A percentile compares a stretch with the other conserved stretches of the same genome.
Conservation (phyloP, 2,113 vertebrate species). For the Cyprinodon brontotheroides region DNA sequence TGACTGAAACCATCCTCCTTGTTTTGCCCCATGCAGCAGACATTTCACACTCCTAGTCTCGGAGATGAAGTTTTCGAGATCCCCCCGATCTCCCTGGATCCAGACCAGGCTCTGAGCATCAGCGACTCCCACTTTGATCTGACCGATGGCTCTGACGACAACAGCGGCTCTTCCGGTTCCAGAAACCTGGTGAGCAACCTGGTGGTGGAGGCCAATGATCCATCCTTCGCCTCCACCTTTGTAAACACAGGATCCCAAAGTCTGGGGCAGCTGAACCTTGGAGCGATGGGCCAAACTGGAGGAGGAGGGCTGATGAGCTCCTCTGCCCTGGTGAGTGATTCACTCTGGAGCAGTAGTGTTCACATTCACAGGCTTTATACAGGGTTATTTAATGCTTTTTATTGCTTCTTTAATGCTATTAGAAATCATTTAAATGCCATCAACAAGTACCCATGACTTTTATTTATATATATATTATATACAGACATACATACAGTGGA, state of each 20-base stretch:
- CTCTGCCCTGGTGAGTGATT: slow-evolving; percentile 63
- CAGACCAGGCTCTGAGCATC: slow-evolving; percentile 85
- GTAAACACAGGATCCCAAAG: slow-evolving; percentile 77
- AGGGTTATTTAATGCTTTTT: no score
- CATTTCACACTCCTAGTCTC: slow-evolving; percentile 90
- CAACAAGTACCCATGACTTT: no score
- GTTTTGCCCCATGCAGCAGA: slow-evolving; percentile 71
- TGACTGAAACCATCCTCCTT: background rate
- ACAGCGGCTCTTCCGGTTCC: slow-evolving; percentile 70
- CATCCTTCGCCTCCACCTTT: slow-evolving; percentile 80
- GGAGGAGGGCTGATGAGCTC: slow-evolving; percentile 81
- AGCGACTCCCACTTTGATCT: slow-evolving; percentile 87
- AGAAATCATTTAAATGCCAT: no score
- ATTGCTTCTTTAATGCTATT: no score
- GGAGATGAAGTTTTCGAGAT: slow-evolving; percentile 95
- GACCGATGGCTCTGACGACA: slow-evolving; percentile 72
- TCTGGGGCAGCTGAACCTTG: slow-evolving; percentile 86
- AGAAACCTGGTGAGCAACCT: slow-evolving; percentile 81
- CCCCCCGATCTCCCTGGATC: slow-evolving; percentile 89
- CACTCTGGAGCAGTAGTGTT: background rate
- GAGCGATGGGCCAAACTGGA: slow-evolving; percentile 81
- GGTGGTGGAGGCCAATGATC: slow-evolving; percentile 81
- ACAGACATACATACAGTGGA: no score
- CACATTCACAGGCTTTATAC: no score
- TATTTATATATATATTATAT: no score